Conservation (phyloP, 2,888 invertebrate species). For the Anarsia innoxiella region DNA sequence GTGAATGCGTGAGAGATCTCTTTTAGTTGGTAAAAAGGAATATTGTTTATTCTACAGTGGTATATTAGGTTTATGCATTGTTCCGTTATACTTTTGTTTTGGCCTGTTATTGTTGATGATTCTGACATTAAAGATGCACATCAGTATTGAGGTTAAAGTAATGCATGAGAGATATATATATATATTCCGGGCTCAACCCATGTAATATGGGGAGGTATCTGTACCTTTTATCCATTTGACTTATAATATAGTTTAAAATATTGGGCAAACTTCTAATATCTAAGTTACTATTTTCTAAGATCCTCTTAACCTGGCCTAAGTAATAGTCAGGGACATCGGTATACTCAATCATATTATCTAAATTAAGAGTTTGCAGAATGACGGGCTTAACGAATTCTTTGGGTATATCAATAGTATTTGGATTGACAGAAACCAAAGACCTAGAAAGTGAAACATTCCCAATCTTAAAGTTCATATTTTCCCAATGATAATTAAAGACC, state of each 20-base stretch:
- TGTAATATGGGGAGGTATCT: neutral
- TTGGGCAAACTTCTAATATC: slow-evolving; percentile 2
- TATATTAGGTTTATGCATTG: neutral
- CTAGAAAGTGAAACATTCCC: neutral
- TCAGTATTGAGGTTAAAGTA: slow-evolving; percentile 2
- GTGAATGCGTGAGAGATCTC: neutral
- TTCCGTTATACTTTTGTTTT: neutral
- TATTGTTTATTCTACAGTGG: neutral
- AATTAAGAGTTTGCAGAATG: neutral
- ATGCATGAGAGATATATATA: slow-evolving; percentile 5
- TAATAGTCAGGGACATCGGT: neutral
- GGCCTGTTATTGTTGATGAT: neutral
- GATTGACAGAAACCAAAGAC: neutral
- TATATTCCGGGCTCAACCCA: slow-evolving; percentile 1
- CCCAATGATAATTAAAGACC: neutral
- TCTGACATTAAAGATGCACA: neutral
- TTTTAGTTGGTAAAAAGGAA: neutral
- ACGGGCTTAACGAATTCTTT: neutral
- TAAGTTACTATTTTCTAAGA: slow-evolving; percentile 2
- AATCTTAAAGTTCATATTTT: neutral
- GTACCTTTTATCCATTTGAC: slow-evolving; percentile 2
- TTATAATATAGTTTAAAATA: slow-evolving; percentile 1
- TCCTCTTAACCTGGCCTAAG: neutral
- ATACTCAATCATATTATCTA: slow-evolving; percentile 1
- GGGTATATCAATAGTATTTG: neutral